These are phyloP conservation scores for Amblyopsis rosae DNA, from an alignment of 2,113 vertebrate species.

Conservation along the genomic window DNA sequence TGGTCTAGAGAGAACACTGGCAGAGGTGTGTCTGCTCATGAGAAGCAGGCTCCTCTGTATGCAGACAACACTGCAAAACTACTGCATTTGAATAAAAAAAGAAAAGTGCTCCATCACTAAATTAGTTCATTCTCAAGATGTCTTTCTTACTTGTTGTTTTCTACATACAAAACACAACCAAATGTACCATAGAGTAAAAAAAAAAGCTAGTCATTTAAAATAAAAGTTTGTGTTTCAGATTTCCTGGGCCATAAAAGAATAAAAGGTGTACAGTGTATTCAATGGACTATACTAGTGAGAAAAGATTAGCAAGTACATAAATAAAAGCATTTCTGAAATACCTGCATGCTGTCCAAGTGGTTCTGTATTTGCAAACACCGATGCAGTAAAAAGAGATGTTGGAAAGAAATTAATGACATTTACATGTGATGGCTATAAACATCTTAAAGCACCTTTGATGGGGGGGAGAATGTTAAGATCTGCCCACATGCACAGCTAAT, in stretches of 20 bases:
- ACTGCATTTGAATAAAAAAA: conserved; percentile 15
- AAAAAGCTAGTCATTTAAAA: not conserved
- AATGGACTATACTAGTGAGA: conserved; percentile 9
- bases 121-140: conserved; percentile 26
- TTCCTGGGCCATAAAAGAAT: conserved; percentile 19
- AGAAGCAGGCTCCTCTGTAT: conserved; percentile 12
- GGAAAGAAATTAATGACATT: conserved; percentile 79
- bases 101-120: conserved; percentile 14
- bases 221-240: not conserved
- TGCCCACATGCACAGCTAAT: conserved; percentile 20
- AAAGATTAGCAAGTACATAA: conserved; percentile 46
- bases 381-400: conserved; percentile 78
- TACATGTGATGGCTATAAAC: conserved; percentile 57
- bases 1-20: conserved; percentile 18
- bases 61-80: conserved; percentile 18
- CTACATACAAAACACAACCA: not conserved
- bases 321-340: conserved; percentile 80
- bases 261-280: conserved; percentile 15
- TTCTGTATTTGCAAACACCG: conserved; percentile 86
- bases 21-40: conserved; percentile 13
- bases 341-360: conserved; percentile 99
- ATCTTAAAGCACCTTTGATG: conserved; percentile 55
- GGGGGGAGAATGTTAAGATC: conserved; percentile 18
- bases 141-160: conserved; percentile 2
- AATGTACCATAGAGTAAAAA: not conserved